phyloP scores from a whole-genome alignment of 2,113 vertebrate genomes.

The Hemiscyllium ocellatum region DNA sequence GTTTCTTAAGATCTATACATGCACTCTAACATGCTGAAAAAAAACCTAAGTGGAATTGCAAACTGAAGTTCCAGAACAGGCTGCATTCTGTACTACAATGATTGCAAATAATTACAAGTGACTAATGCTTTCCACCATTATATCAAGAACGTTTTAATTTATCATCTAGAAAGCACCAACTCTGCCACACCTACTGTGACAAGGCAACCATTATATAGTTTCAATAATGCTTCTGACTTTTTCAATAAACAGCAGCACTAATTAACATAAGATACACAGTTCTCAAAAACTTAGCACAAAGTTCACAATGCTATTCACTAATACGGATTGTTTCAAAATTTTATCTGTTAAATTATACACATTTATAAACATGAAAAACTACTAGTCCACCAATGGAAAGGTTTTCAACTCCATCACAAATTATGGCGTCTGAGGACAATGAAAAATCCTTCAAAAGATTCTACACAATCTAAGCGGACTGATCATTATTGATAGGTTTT shows the following conservation, averaged over 20 bases:
- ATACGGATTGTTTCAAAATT: not conserved
- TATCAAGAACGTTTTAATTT: not conserved
- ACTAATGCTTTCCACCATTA: not conserved
- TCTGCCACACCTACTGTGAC: not conserved
- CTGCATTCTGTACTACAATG: not conserved
- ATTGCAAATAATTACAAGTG: not conserved
- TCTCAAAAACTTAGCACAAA: not conserved
- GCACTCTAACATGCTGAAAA: not conserved
- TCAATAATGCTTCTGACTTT: not conserved
- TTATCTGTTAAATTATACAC: not conserved
- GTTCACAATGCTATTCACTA: not conserved
- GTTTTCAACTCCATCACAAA: not conserved
- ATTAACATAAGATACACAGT: not conserved
- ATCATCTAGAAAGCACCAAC: not conserved
- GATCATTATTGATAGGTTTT: not conserved
- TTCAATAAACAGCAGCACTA: not conserved
- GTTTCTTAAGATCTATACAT: not conserved
- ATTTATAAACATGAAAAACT: not conserved
- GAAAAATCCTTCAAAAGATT: not conserved
- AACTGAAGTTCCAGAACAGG: not conserved
- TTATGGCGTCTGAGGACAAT: not conserved
- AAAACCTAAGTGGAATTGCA: not conserved
- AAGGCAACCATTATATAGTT: not conserved
- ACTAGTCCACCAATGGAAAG: not conserved
- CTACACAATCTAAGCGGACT: not conserved